Evolutionary conservation across 1,140 invertebrate species (phyloP).

Genomic region (Notospermus geniculatus): DNA sequence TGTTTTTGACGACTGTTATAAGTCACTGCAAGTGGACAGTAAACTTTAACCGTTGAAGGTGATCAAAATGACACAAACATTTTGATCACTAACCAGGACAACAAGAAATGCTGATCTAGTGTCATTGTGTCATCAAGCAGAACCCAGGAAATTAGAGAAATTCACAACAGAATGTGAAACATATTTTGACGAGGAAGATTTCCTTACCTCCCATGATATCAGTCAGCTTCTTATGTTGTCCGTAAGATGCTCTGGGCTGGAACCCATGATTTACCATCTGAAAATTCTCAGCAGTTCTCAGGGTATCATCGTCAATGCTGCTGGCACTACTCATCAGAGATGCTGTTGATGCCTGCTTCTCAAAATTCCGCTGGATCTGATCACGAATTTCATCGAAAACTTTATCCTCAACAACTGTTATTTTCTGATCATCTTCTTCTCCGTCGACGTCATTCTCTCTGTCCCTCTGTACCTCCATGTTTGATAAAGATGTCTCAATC

Average conservation of each 20-base stretch:
- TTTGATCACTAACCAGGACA: no score
- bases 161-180: background rate
- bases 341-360: slow-evolving; percentile 17
- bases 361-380: slow-evolving; percentile 23
- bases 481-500: no score
- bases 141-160: no score
- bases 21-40: slow-evolving; percentile 40
- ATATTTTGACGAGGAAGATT: background rate
- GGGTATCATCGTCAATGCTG: slow-evolving; percentile 16
- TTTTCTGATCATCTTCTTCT: slow-evolving; percentile 21
- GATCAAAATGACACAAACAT: no score
- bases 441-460: slow-evolving; percentile 2
- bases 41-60: no score
- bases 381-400: slow-evolving; percentile 37
- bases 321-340: slow-evolving; percentile 19
- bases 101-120: no score
- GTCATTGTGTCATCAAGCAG: no score
- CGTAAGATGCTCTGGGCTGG: slow-evolving; percentile 39
- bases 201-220: slow-evolving; percentile 50
- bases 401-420: slow-evolving; percentile 18
- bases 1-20: slow-evolving; percentile 48
- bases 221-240: slow-evolving; percentile 41
- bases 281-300: slow-evolving; percentile 37
- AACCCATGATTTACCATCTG: slow-evolving; percentile 41
- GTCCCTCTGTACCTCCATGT: no score